A percentile compares a stretch with the other conserved stretches of the same genome.
phyloP scores from a whole-genome alignment of 2,797 vertebrate genomes.

The Rhinichthys osculus region DNA sequence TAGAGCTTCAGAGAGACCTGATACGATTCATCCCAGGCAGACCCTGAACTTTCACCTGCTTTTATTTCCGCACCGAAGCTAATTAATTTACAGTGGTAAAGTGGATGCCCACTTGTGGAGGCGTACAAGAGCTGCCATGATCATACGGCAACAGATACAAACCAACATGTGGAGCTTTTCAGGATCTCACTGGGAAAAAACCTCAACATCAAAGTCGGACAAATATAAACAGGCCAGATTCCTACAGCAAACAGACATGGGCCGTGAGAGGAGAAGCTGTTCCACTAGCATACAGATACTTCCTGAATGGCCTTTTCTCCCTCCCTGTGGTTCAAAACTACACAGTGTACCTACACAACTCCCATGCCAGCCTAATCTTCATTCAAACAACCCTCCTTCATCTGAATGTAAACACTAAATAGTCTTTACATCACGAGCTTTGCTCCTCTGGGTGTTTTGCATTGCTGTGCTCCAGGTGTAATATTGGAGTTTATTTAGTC shows the following conservation, averaged over 20 bases:
- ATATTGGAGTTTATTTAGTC: conserved; percentile 46
- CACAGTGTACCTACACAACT: conserved; percentile 51
- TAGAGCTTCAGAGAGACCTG: conserved; percentile 85
- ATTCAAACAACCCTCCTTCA: conserved; percentile 51
- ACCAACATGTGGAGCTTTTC: conserved; percentile 27
- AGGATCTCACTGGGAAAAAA: not conserved
- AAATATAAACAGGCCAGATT: conserved; percentile 51
- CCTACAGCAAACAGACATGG: conserved; percentile 44
- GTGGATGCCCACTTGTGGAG: conserved; percentile 74
- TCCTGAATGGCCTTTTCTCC: conserved; percentile 53
- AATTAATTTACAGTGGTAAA: conserved; percentile 86
- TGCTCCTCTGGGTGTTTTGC: conserved; percentile 28
- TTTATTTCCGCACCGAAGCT: conserved; percentile 85
- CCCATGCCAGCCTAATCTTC: conserved; percentile 30
- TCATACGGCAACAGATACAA: conserved; percentile 2
- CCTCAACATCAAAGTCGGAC: conserved; percentile 35
- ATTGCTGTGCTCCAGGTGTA: conserved; percentile 32
- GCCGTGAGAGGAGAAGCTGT: conserved; percentile 24
- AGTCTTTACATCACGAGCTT: conserved; percentile 43
- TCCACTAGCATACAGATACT: conserved; percentile 25
- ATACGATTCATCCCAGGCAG: conserved; percentile 89
- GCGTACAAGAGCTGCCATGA: conserved; percentile 2
- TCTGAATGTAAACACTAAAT: conserved; percentile 49
- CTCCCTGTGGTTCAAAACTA: conserved; percentile 14
- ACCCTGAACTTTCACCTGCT: conserved; percentile 92